Base-by-base conservation (phyloP, 1,140 invertebrate genomes). In the Magallana ariakensis region DNA sequence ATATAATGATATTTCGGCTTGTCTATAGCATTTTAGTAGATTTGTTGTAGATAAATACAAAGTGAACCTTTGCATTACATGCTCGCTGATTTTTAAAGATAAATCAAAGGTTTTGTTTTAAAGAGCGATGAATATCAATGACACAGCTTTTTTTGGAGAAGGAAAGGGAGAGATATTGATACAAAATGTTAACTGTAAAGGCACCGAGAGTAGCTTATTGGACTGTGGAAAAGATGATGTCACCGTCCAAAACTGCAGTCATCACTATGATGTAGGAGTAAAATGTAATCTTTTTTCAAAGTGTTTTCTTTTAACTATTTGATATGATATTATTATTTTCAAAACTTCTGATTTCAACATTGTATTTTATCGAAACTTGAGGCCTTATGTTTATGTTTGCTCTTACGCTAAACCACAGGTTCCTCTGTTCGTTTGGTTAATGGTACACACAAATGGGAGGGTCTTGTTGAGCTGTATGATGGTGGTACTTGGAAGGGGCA, bases 361-460 rank as follows among this genome's bases (percentile, higher is more conserved):
- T 5, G 4, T 0, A 60, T 13, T n/a, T 16, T 60, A 13, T 60
- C 0, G n/a, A 60, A 60, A 60, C 11, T 16, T 60, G 58, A 13
- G n/a, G 6, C 10, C 22, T 22, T 10, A 66, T n/a, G 22, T 26
- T n/a, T 22, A 22, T n/a, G n/a, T n/a, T n/a, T n/a, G 0, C n/a
- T 66, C 5, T 22, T 7, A 0, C n/a, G 10, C n/a, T 6, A 66
- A 66, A 16, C 13, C n/a, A 16, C 11, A 13, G 13, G 13, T 13
- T 60, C n/a, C n/a, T 60, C 58, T 60, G 33, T 70, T 70, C 66
- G 66, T 70, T 70, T 70, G 66, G 7, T 70, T 2, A 70, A 70
- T 22, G 66, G 22, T 11, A 1, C 8, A 26, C n/a, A 22, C 10
- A 1, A 1, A 1, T 5, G 19, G 8, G 66, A 70, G 6, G 66